Percentiles rank a stretch among this genome's conserved stretches.
Evolutionary conservation across 2,113 vertebrate genomes (phyloP).

Genomic region (Macaca mulatta): DNA sequence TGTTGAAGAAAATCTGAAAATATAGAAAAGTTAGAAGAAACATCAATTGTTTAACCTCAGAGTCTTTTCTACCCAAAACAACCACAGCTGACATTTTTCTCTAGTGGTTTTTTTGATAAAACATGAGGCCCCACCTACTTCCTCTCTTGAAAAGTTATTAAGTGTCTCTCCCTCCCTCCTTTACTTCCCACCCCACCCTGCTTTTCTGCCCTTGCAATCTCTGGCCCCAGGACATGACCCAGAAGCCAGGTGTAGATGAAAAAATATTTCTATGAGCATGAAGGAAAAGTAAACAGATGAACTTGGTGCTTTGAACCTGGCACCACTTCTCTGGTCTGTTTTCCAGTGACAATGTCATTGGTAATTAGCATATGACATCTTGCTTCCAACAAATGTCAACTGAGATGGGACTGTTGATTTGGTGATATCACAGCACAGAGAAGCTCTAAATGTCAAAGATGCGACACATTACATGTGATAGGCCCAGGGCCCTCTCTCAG

Average conservation of each 20-base stretch:
- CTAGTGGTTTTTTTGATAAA: slow-evolving; percentile 19
- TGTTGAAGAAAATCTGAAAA: slow-evolving; percentile 11
- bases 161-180: not conserved
- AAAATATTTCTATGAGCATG: not conserved
- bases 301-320: not conserved
- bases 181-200: too few relatives aligned
- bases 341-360: not conserved
- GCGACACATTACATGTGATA: too few relatives aligned
- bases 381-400: not conserved
- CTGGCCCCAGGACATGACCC: not conserved
- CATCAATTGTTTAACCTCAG: not conserved
- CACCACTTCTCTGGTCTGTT: not conserved
- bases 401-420: slow-evolving; percentile 5
- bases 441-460: not conserved
- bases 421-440: not conserved
- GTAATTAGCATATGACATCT: not conserved
- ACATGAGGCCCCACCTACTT: not conserved
- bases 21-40: not conserved
- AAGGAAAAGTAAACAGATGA: not conserved
- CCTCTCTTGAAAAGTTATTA: slow-evolving; percentile 14
- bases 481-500: not conserved
- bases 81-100: slow-evolving; percentile 46
- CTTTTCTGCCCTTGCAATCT: not conserved
- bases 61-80: not conserved
- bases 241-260: not conserved